These are phyloP conservation scores for Actinernus sp. DNA, from an alignment of 92 coral and sea anemone genomes.

Conservation along the genomic window DNA sequence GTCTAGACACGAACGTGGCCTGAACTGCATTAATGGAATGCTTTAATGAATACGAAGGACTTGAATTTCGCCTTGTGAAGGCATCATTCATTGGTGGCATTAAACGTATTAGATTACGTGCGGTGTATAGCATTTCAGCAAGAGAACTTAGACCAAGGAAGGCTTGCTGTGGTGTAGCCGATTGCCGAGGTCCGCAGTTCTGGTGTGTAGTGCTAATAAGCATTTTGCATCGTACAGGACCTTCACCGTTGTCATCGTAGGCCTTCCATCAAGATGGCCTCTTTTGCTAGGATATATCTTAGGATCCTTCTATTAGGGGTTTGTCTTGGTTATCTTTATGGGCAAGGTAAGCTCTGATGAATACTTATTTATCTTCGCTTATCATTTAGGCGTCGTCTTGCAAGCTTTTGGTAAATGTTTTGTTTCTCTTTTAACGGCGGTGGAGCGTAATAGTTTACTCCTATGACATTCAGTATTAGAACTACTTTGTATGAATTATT, in stretches of 20 bases:
- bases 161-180: constrained; percentile 28
- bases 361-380: background rate
- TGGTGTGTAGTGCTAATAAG: constrained; percentile 71
- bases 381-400: constrained; percentile 29
- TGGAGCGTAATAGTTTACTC: too few relatives aligned
- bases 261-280: constrained; percentile 50
- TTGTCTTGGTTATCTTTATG: constrained; percentile 18
- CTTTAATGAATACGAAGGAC: background rate
- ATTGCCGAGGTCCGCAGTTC: constrained; percentile 34
- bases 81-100: constrained; percentile 68
- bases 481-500: background rate
- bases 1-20: constrained; percentile 33
- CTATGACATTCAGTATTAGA: too few relatives aligned
- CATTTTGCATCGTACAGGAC: constrained; percentile 75
- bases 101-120: constrained; percentile 39
- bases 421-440: too few relatives aligned
- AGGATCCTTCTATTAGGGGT: constrained; percentile 39
- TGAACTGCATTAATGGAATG: constrained; percentile 22
- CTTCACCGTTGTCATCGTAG: constrained; percentile 8
- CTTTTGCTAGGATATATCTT: constrained; percentile 21
- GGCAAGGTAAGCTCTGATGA: constrained; percentile 35
- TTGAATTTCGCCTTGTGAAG: constrained; percentile 39
- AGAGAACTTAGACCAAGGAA: constrained; percentile 19
- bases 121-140: constrained; percentile 24
- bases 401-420: background rate